Base-by-base conservation (phyloP, 1,140 invertebrate genomes). In the Apolygus lucorum region DNA sequence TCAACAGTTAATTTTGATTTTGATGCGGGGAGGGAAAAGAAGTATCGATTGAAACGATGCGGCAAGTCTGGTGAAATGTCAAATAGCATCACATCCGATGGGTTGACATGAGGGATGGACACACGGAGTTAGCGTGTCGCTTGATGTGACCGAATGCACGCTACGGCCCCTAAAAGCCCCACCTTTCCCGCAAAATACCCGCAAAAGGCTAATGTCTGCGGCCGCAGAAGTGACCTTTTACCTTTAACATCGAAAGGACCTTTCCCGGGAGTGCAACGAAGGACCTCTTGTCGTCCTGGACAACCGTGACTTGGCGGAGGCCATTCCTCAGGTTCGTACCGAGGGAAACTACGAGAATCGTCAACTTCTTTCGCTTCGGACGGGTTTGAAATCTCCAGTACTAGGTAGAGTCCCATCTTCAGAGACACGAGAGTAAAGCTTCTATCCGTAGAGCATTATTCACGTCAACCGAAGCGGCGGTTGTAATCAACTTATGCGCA, bases 31-130 rank as follows among this genome's bases (percentile, higher is more conserved):
- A n/a, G n/a, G n/a, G n/a, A 59, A 24, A 59, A 24, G 11, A 21
- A 59, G 22, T 8, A 59, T 24, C 54, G 54, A 59, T 59, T 22
- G 13, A 11, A 59, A 17, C 54, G 22, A 59, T 59, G 54, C 54
- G 54, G 54, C 54, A 59, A 22, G 54, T 13, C 17, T 59, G 54
- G 54, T 59, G 54, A 59, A 59, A 59, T 59, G 54, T 59, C 54
- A 59, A 59, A 59, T 59, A 24, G 54, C 54, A 4, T 24, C 22
- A 13, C 54, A 24, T 24, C 22, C 22, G 54, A 59, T 59, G 54
- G 54, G 54, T 59, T 59, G 54, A 59, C 54, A 59, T 24, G 54
- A 59, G 54, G 11, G 54, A 59, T 59, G 54, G 54, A 59, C 11
- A 59, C 11, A 59, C 13, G 54, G 54, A 59, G 54, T 4, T 59